Base-by-base conservation (phyloP, 2,888 invertebrate species). In the Halictus quadricinctus region DNA sequence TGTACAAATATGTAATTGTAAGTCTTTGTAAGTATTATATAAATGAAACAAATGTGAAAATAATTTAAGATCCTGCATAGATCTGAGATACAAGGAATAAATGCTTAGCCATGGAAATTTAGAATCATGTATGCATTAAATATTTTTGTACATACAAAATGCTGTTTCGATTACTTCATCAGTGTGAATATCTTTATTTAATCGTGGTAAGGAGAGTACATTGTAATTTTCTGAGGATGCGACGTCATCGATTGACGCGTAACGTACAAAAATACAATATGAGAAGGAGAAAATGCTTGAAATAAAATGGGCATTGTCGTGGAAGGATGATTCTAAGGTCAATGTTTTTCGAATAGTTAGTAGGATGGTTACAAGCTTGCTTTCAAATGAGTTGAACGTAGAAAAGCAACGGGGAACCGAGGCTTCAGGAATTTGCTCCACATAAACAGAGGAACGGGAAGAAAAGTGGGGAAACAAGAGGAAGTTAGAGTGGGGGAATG, bases 341-440 rank as follows among this genome's bases (percentile, higher is more conserved):
- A 21, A 89, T 84, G 87, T 89, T 90, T 89, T 85, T 60, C n/a
- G 46, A 13, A 66, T 69, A 82, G 70, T 46, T n/a, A 25, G 7
- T 41, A 88, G 69, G 85, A 84, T 1, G 25, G 36, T 60, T 58
- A 70, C 70, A 75, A 77, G 81, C 70, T 84, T 69, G 72, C 76
- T 75, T 72, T 81, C 79, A 74, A 13, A 73, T 48, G 76, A 79
- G 48, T 84, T 48, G 72, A 76, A 76, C 81, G 79, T 81, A 78
- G 80, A 85, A 84, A 84, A 86, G 6, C 76, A 64, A 73, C 72
- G 81, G 75, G 66, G 81, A 75, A 41, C 81, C 43, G 41, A 79
- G 77, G 75, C 76, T 84, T 76, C 41, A 87, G 87, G 87, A 90
- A 89, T 89, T 90, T 82, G 85, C 83, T 85, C 70, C 78, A 73